These are phyloP conservation scores for Gymnodraco acuticeps DNA, from an alignment of 2,797 vertebrate species.

Conservation along the genomic window DNA sequence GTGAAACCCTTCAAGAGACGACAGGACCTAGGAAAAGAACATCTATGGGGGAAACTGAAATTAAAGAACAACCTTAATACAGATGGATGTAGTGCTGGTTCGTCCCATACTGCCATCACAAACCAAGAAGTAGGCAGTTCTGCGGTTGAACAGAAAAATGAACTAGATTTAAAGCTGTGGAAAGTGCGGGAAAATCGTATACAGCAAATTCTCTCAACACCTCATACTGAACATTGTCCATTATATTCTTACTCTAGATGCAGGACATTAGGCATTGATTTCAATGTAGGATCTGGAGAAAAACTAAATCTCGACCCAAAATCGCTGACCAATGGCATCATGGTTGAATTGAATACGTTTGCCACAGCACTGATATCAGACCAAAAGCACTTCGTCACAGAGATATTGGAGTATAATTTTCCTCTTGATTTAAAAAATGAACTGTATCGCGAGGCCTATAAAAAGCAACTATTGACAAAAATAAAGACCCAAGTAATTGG, in stretches of 20 bases:
- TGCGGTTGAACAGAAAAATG: not conserved
- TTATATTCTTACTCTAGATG: conserved; percentile 47
- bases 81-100: not conserved
- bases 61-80: not conserved
- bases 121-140: not conserved
- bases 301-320: conserved; percentile 38
- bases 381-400: conserved; percentile 23
- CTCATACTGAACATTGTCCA: not conserved
- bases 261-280: conserved; percentile 39
- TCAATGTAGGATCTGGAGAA: conserved; percentile 36
- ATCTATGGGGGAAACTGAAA: not conserved
- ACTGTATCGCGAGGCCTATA: conserved; percentile 1
- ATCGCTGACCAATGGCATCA: conserved; percentile 49
- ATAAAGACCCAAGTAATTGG: too few species aligned
- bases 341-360: conserved; percentile 39
- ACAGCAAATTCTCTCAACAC: too few species aligned
- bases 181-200: conserved; percentile 5
- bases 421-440: conserved; percentile 35
- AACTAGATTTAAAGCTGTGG: conserved; percentile 27
- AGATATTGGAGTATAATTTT: conserved; percentile 28
- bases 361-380: conserved; percentile 8
- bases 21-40: not conserved
- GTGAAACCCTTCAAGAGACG: not conserved
- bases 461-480: not conserved
- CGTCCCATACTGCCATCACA: too few species aligned